Conservation (phyloP, 2,888 invertebrate genomes). For the Oxystoma pomonae region DNA sequence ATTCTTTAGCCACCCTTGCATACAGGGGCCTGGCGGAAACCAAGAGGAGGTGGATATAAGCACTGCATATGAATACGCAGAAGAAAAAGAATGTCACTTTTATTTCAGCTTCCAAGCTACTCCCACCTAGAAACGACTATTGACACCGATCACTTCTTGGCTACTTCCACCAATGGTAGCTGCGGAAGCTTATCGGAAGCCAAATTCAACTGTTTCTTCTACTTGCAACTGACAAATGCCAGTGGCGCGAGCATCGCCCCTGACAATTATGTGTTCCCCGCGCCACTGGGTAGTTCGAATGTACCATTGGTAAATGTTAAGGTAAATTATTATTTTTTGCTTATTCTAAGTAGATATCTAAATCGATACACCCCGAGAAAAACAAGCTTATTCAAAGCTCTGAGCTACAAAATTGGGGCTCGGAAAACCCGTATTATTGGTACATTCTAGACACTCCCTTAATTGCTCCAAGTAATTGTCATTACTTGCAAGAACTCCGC, state of each 20-base stretch:
- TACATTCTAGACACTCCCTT: too few relatives aligned
- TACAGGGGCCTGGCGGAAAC: too few relatives aligned
- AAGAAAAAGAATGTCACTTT: too few relatives aligned
- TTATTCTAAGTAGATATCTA: neutral
- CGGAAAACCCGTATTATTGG: too few relatives aligned
- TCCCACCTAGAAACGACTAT: conserved; percentile 28
- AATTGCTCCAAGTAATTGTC: too few relatives aligned
- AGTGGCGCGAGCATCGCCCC: conserved; percentile 52
- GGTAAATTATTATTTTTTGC: neutral
- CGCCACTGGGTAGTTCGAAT: conserved; percentile 52
- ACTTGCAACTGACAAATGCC: conserved; percentile 50
- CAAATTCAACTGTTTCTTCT: conserved; percentile 46
- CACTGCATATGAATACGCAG: too few relatives aligned
- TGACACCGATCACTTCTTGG: conserved; percentile 38
- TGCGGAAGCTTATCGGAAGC: conserved; percentile 40
- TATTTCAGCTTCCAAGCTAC: conserved; percentile 26
- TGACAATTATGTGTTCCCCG: conserved; percentile 65
- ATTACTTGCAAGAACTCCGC: too few relatives aligned
- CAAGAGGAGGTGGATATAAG: too few relatives aligned
- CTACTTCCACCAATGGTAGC: conserved; percentile 22
- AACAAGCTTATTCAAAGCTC: too few relatives aligned
- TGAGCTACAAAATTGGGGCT: too few relatives aligned
- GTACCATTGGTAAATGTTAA: conserved; percentile 37
- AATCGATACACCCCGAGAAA: too few relatives aligned
- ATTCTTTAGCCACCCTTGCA: too few relatives aligned